Base-by-base conservation (phyloP, 2,888 invertebrate genomes). In the Morpho deidamia region DNA sequence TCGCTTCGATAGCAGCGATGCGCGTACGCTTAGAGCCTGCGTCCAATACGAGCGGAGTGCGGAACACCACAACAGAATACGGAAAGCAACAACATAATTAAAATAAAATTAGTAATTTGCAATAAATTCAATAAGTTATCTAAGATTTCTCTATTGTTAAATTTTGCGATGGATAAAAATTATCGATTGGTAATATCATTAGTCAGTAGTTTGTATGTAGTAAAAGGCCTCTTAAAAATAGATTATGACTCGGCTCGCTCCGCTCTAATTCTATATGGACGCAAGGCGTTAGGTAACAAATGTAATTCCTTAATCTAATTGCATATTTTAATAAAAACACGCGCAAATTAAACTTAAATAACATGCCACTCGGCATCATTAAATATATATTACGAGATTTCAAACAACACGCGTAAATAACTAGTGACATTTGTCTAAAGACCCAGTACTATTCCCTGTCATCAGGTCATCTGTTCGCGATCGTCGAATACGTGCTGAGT, bases 361-460 rank as follows among this genome's bases (percentile, higher is more conserved):
- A 72, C 74, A 49, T 35, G 79, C 81, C 77, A 64, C 73, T 70
- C 71, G 77, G 80, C 81, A 71, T 45, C 38, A 45, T 51, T 45
- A 44, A 67, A 80, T 37, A 87, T 84, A 85, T 87, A 83, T 86
- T 84, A 88, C 88, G 88, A 89, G 88, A 88, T 87, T 88, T 88
- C 88, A 84, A 85, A 85, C 84, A 84, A 83, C 85, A 85, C 84
- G 76, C 81, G 73, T 83, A 78, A 71, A 78, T 65, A 71, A 74
- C 77, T 80, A 83, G 73, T 67, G 75, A 75, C 70, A 76, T 74
- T 76, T 73, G 82, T 65, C 70, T 81, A 78, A 71, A 74, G 39
- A 80, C 78, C 81, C 83, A 79, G 79, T 78, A 80, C 69, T 72
- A 66, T 73, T 83, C 83, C 82, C 82, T 83, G 85, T 83, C 71